Evolutionary conservation across 92 coral and sea anemone species (phyloP).

Genomic region (Actinernus sp.): DNA sequence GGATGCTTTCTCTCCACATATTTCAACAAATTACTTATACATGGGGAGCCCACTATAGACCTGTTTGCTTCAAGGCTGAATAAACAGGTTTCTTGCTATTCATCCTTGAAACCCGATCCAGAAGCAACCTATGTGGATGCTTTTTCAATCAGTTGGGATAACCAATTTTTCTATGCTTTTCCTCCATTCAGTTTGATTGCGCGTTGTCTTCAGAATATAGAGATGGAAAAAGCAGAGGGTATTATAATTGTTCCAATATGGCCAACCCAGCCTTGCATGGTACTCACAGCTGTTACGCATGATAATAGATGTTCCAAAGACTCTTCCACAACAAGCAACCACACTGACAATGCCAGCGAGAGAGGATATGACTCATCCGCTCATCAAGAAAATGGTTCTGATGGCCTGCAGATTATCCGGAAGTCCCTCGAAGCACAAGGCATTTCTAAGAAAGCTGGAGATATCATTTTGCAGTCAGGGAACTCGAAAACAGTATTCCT

Average conservation of each 20-base stretch:
- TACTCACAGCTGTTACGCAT: constrained; percentile 31
- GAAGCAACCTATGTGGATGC: constrained; percentile 54
- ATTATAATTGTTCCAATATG: constrained; percentile 42
- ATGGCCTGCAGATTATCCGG: constrained; percentile 44
- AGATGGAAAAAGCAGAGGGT: constrained; percentile 32
- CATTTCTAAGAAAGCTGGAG: constrained; percentile 17
- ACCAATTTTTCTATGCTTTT: constrained; percentile 26
- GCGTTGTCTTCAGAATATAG: constrained; percentile 46
- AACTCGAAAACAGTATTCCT: constrained; percentile 33
- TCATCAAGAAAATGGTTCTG: constrained; percentile 28
- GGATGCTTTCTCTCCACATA: constrained; percentile 22
- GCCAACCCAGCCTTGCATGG: constrained; percentile 43
- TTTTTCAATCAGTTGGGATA: constrained; percentile 33
- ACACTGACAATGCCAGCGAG: constrained; percentile 11
- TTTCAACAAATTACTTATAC: constrained; percentile 12
- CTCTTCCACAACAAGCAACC: not conserved
- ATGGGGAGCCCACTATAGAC: constrained; percentile 34
- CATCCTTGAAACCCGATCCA: constrained; percentile 61
- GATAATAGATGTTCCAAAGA: constrained; percentile 11
- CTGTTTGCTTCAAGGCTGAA: constrained; percentile 53
- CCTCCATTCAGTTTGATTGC: constrained; percentile 54
- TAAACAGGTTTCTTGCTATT: constrained; percentile 26
- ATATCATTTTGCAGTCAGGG: constrained; percentile 47
- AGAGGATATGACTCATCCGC: constrained; percentile 9
- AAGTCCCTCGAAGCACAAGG: constrained; percentile 27